Evolutionary conservation across 1,140 invertebrate genomes (phyloP).

Genomic region (Meloidogyne hapla): DNA sequence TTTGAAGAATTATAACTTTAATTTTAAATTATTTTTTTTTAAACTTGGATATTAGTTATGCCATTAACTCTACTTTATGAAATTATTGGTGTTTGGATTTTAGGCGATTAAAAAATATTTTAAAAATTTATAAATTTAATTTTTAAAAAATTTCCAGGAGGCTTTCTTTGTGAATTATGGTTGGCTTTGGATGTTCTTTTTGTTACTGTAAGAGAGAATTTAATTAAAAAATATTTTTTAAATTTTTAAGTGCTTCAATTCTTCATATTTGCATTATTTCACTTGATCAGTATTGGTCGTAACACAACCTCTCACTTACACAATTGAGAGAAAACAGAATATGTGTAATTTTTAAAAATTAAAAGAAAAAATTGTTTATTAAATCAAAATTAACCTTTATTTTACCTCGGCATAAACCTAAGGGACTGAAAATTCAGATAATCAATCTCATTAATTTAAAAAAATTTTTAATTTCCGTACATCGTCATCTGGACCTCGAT

Average conservation of each 20-base stretch:
- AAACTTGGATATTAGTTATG: conserved; percentile 72
- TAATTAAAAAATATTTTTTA: neutral
- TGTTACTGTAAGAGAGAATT: conserved; percentile 64
- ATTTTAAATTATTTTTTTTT: too few relatives aligned
- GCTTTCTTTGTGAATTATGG: conserved; percentile 64
- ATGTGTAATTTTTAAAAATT: conserved; percentile 58
- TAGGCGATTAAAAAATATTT: conserved; percentile 64
- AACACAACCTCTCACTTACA: conserved; percentile 70
- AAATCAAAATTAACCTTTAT: too few relatives aligned
- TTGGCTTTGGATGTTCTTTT: conserved; percentile 71
- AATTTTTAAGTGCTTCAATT: conserved; percentile 67
- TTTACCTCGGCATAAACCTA: too few relatives aligned
- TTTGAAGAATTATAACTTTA: too few relatives aligned
- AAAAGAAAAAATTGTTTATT: conserved; percentile 48
- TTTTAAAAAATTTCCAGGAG: too few relatives aligned
- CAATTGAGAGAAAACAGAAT: conserved; percentile 70
- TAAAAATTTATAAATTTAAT: conserved; percentile 16
- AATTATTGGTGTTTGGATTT: conserved; percentile 69
- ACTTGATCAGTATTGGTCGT: conserved; percentile 68
- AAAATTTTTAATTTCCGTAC: too few relatives aligned
- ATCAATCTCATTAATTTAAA: too few relatives aligned
- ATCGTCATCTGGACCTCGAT: too few relatives aligned
- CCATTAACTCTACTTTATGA: conserved; percentile 71
- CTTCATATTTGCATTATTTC: conserved; percentile 70
- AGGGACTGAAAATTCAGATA: too few relatives aligned